Conservation (phyloP, 53 echinoderm and acorn worm species). For the Astropecten irregularis region DNA sequence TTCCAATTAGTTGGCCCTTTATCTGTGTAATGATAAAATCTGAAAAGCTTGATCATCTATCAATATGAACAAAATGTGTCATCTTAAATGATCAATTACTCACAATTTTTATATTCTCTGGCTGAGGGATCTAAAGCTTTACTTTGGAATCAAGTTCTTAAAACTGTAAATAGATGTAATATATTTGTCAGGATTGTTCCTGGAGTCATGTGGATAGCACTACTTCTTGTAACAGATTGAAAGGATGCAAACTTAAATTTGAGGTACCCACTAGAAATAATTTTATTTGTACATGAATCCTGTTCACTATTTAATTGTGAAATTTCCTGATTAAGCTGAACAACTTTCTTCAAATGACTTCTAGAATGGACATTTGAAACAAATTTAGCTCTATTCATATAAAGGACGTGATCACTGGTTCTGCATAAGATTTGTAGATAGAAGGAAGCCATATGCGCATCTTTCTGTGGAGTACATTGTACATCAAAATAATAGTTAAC, state of each 20-base stretch:
- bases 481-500: slow-evolving; percentile 2
- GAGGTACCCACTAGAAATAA: slow-evolving; percentile 10
- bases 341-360: slow-evolving; percentile 26
- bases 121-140: not conserved
- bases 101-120: not conserved
- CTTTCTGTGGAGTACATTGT: not conserved
- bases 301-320: slow-evolving; percentile 12
- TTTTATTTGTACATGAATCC: not conserved
- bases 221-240: slow-evolving; percentile 22
- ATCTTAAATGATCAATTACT: not conserved
- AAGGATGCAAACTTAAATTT: not conserved
- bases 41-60: too few relatives aligned
- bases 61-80: not conserved
- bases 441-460: slow-evolving; percentile 21
- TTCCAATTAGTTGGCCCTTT: too few relatives aligned
- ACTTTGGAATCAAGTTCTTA: slow-evolving; percentile 8
- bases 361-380: slow-evolving; percentile 14
- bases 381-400: too few relatives aligned
- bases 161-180: not conserved
- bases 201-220: slow-evolving; percentile 13
- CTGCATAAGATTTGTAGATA: slow-evolving; percentile 23
- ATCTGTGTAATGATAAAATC: too few relatives aligned
- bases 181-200: slow-evolving; percentile 20
- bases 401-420: slow-evolving; percentile 4
- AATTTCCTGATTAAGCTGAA: slow-evolving; percentile 1